Percentiles rank a stretch among this genome's conserved stretches.
These are phyloP conservation scores for Drosophila greeni DNA, from an alignment of 2,888 invertebrate genomes.

Conservation along the genomic window DNA sequence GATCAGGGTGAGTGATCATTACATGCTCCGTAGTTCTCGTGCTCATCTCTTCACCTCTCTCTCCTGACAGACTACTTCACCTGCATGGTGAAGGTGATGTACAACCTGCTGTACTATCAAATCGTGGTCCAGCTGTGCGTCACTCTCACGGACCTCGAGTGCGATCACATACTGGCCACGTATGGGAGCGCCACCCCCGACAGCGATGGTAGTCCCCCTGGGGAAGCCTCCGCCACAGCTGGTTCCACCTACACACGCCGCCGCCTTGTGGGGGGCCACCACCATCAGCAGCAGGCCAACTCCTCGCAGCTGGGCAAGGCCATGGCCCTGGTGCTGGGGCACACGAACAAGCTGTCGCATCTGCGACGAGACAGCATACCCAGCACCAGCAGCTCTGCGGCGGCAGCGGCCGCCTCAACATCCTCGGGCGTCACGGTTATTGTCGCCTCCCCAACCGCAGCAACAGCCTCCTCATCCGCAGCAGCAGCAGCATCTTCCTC, in stretches of 20 bases:
- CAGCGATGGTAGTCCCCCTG: slow-evolving; percentile 14
- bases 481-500: background rate
- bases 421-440: slow-evolving; percentile 27
- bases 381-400: slow-evolving; percentile 44
- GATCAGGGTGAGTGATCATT: slow-evolving; percentile 85
- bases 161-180: slow-evolving; percentile 80
- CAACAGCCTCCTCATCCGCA: slow-evolving; percentile 1
- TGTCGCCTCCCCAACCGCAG: background rate
- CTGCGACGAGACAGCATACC: slow-evolving; percentile 76
- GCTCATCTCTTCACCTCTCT: background rate
- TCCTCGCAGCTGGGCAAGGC: slow-evolving; percentile 75
- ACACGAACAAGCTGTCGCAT: slow-evolving; percentile 75
- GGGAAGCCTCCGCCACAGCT: slow-evolving; percentile 1
- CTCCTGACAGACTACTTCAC: slow-evolving; percentile 89
- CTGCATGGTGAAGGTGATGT: slow-evolving; percentile 91
- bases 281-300: slow-evolving; percentile 36
- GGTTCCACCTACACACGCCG: slow-evolving; percentile 45
- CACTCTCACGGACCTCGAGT: slow-evolving; percentile 83
- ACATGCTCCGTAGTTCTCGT: background rate
- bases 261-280: slow-evolving; percentile 22
- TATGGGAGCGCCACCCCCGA: slow-evolving; percentile 46
- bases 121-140: slow-evolving; percentile 89
- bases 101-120: slow-evolving; percentile 94
- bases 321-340: slow-evolving; percentile 77
- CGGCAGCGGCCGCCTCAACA: slow-evolving; percentile 24